Conservation (phyloP, 2,113 vertebrate genomes). For the Speoplatyrhinus poulsoni region DNA sequence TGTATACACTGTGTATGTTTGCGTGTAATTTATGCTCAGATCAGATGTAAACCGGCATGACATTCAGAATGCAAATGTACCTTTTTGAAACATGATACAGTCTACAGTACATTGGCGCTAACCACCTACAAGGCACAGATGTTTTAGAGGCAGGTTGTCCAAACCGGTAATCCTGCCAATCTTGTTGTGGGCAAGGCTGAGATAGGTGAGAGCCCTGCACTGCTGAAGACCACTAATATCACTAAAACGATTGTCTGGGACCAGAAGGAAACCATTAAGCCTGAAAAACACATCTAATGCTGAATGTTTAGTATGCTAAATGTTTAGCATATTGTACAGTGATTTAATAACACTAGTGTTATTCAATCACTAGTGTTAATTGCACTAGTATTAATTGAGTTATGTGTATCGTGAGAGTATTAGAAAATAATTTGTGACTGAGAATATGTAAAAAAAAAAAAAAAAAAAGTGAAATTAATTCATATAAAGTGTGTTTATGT, state of each 20-base stretch:
- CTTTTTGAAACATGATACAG: not conserved
- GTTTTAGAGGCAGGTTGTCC: conserved; percentile 76
- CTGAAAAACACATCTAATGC: conserved; percentile 26
- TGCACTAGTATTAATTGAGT: too few relatives aligned
- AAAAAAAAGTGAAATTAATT: not conserved
- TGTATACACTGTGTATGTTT: not conserved
- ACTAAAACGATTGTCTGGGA: conserved; percentile 81
- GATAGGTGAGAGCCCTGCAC: conserved; percentile 79
- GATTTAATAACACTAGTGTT: too few relatives aligned
- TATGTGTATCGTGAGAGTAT: too few relatives aligned
- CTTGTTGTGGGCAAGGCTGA: conserved; percentile 86
- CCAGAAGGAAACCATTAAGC: conserved; percentile 61
- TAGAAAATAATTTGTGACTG: too few relatives aligned
- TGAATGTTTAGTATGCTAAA: too few relatives aligned
- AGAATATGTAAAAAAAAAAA: too few relatives aligned
- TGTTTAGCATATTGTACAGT: too few relatives aligned
- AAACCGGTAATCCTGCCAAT: conserved; percentile 76
- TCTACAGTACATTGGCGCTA: not conserved
- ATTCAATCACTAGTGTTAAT: too few relatives aligned
- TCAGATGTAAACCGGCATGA: not conserved
- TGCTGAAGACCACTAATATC: conserved; percentile 83
- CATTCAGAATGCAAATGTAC: not conserved
- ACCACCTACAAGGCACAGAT: conserved; percentile 83
- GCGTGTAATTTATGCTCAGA: not conserved
- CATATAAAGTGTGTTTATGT: conserved; percentile 1